Conservation (phyloP, 2,888 invertebrate genomes). For the Volucella zonaria region DNA sequence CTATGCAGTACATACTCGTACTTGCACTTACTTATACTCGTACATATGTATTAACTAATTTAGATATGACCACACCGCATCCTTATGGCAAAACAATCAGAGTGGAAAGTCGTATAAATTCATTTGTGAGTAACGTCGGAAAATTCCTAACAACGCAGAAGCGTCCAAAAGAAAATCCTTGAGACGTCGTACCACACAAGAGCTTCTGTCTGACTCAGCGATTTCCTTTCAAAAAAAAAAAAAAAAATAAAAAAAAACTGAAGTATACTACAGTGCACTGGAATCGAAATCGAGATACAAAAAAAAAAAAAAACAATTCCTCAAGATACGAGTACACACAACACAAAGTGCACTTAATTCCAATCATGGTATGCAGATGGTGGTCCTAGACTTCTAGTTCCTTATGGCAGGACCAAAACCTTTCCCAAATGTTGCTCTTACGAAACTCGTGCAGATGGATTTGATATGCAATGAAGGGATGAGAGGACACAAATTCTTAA, state of each 20-base stretch:
- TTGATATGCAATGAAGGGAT: constrained; percentile 6
- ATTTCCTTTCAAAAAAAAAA: neutral
- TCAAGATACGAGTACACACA: no score
- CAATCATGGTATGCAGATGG: neutral
- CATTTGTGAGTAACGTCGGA: constrained; percentile 24
- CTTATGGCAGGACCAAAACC: no score
- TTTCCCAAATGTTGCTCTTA: neutral
- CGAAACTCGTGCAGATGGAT: neutral
- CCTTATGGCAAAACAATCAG: constrained; percentile 19
- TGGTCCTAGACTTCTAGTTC: no score
- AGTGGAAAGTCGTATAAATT: neutral
- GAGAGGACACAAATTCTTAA: constrained; percentile 27
- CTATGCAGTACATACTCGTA: no score
- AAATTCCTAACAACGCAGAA: constrained; percentile 34
- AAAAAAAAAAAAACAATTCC: no score
- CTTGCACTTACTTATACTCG: neutral
- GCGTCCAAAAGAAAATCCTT: constrained; percentile 33
- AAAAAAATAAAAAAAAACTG: neutral
- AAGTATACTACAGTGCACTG: neutral
- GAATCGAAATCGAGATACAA: no score
- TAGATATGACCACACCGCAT: neutral
- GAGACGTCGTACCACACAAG: constrained; percentile 1
- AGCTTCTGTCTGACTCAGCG: neutral
- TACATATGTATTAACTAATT: neutral
- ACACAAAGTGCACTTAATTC: no score